Evolutionary conservation across 2,888 invertebrate species (phyloP), one percentile per base, ranked within the genome.

Genomic region (Monopis laevigella): DNA sequence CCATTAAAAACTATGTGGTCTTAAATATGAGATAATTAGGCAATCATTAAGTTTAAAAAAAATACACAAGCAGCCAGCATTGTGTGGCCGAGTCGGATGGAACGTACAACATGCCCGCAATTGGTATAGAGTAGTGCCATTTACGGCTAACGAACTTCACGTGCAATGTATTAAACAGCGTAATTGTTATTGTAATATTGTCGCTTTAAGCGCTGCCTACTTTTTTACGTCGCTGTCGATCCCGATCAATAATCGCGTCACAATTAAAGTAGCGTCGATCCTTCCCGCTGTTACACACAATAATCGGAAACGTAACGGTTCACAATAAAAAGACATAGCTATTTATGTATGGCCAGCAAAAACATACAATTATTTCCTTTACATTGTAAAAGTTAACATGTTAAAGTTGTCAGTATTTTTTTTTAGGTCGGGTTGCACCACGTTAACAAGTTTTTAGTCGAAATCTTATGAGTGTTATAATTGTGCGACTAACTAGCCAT

Each of bases 171-270:
- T 42, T 44, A 44, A 44, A 26, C 12, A 39, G 39, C 39, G 36
- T 44, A 44, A 44, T 42, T 41, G 42, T 44, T 44, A 44, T 44
- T 44, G 39, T 39, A 39, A 41, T 44, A 39, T 32, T 34, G 41
- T 44, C 39, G 39, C 41, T 19, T 21, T 36, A 21, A 36, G 6
- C 36, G 17, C 32, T 17, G 3, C 14, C 7, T 13, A 18, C 24
- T 27, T 43, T 44, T 44, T 36, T 41, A 13, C 27, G 21, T 28
- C 8, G 13, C 13, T 13, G 17, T 32, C 24, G 41, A 39, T 32
- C 44, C 18, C 32, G 44, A 44, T 39, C 39, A 34, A 44, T 42
- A 43, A 43, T 43, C 35, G 43, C 35, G 43, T 34, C 35, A 43
- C 40, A 35, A 43, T 43, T 43, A 43, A 43, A 43, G 43, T 43